phyloP scores from a whole-genome alignment of 2,797 vertebrate species.

The Neomorphus geoffroyi region DNA sequence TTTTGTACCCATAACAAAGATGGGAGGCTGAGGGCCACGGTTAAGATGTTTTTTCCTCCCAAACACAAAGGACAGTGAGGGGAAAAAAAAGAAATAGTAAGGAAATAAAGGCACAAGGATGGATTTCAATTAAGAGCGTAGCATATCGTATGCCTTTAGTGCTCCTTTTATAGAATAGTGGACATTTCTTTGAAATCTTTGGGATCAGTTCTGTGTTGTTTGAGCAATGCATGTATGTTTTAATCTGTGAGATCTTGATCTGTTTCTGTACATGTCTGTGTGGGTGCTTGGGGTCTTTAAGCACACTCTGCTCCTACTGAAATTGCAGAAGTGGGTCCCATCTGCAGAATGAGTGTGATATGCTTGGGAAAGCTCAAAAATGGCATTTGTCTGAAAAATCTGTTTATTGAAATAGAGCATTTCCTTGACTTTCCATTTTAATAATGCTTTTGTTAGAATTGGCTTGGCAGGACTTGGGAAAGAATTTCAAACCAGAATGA shows the following conservation, averaged over 20 bases:
- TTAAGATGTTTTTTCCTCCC: background rate
- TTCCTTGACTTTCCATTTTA: background rate
- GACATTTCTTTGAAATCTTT: background rate
- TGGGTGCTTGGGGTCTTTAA: background rate
- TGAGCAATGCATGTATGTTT: background rate
- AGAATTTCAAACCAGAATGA: background rate
- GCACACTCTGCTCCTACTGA: background rate
- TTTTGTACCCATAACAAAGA: conserved; percentile 16
- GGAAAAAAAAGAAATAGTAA: background rate
- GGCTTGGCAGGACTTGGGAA: background rate
- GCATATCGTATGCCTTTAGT: background rate
- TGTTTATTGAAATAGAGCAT: background rate
- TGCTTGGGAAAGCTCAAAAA: background rate
- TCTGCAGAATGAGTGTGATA: background rate
- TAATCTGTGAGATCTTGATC: background rate
- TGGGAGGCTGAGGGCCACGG: background rate
- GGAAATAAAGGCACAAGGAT: background rate
- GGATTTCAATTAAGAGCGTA: background rate
- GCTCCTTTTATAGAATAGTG: background rate
- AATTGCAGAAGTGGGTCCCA: background rate
- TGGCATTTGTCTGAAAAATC: background rate
- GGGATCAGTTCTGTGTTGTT: background rate
- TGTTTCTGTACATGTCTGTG: background rate
- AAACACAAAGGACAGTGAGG: background rate
- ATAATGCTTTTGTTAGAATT: background rate